Conservation (phyloP, 1,140 invertebrate genomes). For the Brachionus angularis region DNA sequence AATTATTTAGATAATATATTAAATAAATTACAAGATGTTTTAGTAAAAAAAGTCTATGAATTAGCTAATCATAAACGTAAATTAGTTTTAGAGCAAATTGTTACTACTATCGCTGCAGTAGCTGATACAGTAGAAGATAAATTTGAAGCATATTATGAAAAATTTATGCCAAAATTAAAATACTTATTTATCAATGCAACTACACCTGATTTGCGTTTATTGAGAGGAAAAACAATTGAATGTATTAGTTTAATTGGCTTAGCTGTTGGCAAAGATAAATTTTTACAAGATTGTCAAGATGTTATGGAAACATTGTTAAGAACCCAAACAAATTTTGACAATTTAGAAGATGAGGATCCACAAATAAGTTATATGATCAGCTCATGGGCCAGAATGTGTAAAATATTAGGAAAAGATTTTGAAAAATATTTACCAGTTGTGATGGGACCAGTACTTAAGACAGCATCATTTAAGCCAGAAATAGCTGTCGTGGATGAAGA, state of each 20-base stretch:
- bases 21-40: conserved; percentile 79
- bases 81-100: conserved; percentile 91
- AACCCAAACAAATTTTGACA: conserved; percentile 68
- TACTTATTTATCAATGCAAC: conserved; percentile 93
- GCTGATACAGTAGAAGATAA: conserved; percentile 97
- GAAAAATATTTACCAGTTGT: conserved; percentile 93
- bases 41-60: conserved; percentile 88
- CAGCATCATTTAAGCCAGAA: conserved; percentile 92
- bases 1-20: conserved; percentile 86
- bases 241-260: conserved; percentile 96
- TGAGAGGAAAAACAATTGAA: conserved; percentile 92
- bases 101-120: conserved; percentile 95
- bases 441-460: conserved; percentile 90
- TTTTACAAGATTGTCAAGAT: conserved; percentile 84
- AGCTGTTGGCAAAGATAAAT: conserved; percentile 87
- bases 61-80: conserved; percentile 78
- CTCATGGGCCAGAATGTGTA: conserved; percentile 97
- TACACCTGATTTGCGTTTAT: conserved; percentile 75
- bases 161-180: conserved; percentile 89
- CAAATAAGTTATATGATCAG: conserved; percentile 91
- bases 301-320: conserved; percentile 92
- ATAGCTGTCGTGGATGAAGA: conserved; percentile 80
- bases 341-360: conserved; percentile 81
- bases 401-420: conserved; percentile 88
- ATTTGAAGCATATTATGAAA: conserved; percentile 72